A percentile compares a stretch with the other conserved stretches of the same genome.
These are phyloP conservation scores for Diadegma fenestrale DNA, from an alignment of 2,888 invertebrate genomes.

Conservation along the genomic window DNA sequence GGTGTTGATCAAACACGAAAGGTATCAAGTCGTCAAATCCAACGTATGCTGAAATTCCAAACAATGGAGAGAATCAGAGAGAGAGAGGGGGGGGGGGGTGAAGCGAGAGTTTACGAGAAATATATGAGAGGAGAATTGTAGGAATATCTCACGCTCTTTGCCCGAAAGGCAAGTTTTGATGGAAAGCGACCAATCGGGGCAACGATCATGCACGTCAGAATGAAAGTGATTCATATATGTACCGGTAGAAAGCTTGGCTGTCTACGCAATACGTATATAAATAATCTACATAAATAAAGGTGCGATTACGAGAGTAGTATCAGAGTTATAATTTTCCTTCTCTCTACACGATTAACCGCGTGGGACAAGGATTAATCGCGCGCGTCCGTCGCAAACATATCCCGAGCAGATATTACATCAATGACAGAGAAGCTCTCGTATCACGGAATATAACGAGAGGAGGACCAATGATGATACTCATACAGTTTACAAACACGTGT, in stretches of 20 bases:
- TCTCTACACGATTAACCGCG: slow-evolving; percentile 43
- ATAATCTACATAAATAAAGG: slow-evolving; percentile 15
- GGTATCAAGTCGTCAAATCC: slow-evolving; percentile 29
- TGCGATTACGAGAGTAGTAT: slow-evolving; percentile 14
- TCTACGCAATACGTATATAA: background rate
- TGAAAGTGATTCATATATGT: slow-evolving; percentile 29
- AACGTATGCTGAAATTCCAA: background rate
- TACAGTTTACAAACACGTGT: slow-evolving; percentile 45
- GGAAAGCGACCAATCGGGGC: slow-evolving; percentile 40
- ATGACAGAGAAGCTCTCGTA: slow-evolving; percentile 28
- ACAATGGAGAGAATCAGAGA: background rate
- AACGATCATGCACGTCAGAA: slow-evolving; percentile 39
- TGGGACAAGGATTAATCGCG: slow-evolving; percentile 45
- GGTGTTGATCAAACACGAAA: slow-evolving; percentile 59
- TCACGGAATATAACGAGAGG: slow-evolving; percentile 3
- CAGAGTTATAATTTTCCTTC: slow-evolving; percentile 14
- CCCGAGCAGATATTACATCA: slow-evolving; percentile 53
- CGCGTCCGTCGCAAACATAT: slow-evolving; percentile 57
- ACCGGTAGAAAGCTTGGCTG: background rate
- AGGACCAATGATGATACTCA: slow-evolving; percentile 44
- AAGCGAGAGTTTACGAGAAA: background rate
- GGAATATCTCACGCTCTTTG: slow-evolving; percentile 26
- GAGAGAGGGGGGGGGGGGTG: background rate
- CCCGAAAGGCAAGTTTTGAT: slow-evolving; percentile 20
- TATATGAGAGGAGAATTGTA: slow-evolving; percentile 35